Evolutionary conservation across 2,113 vertebrate genomes (phyloP).

Genomic region (Amblyornis subalaris): DNA sequence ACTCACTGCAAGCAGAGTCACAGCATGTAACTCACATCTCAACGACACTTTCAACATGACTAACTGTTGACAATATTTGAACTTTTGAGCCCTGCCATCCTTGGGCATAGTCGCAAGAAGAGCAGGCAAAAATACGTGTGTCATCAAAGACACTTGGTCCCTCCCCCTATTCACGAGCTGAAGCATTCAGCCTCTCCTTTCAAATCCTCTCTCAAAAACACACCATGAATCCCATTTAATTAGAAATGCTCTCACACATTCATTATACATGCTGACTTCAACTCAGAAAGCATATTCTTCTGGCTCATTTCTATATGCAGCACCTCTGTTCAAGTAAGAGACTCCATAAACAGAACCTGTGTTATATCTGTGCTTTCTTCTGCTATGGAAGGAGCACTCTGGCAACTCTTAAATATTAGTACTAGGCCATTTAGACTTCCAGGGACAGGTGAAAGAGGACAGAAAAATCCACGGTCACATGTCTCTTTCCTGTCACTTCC

Average conservation of each 20-base stretch:
- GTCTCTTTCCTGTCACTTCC: neutral
- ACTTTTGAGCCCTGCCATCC: conserved; percentile 14
- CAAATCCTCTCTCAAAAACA: neutral
- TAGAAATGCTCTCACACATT: conserved; percentile 37
- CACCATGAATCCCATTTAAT: conserved; percentile 5
- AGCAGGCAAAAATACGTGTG: neutral
- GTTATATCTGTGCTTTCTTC: neutral
- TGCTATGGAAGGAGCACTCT: neutral
- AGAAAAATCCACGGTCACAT: neutral
- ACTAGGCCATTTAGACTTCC: neutral
- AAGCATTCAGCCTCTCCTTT: neutral
- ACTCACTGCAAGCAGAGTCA: neutral
- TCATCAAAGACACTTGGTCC: neutral
- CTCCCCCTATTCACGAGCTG: neutral
- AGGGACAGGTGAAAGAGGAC: neutral
- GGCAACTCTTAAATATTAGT: neutral
- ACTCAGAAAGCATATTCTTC: conserved; percentile 12
- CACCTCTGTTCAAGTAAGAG: neutral
- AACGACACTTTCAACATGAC: neutral
- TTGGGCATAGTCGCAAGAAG: neutral
- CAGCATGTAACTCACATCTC: neutral
- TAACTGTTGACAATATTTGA: conserved; percentile 19
- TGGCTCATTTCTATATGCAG: neutral
- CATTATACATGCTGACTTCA: neutral
- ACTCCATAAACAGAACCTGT: neutral